phyloP scores from a whole-genome alignment of 2,797 vertebrate species.

The Poeciliopsis turneri region DNA sequence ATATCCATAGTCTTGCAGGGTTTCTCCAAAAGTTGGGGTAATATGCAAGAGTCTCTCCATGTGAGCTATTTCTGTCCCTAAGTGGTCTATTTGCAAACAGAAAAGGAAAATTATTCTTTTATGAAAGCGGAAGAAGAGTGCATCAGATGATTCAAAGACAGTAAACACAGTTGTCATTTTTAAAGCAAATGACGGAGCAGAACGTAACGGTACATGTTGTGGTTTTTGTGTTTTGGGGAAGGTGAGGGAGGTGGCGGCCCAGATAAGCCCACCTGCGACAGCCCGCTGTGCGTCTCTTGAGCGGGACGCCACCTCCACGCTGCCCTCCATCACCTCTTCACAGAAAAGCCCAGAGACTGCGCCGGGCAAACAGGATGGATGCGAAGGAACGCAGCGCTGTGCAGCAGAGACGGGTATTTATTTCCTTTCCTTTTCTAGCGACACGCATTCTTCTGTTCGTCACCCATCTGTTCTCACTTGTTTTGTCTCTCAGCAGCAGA shows the following conservation, averaged over 20 bases:
- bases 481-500: constrained; percentile 1
- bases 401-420: constrained; percentile 21
- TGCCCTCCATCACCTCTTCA: constrained; percentile 16
- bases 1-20: too few relatives aligned
- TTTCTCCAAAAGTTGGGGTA: too few relatives aligned
- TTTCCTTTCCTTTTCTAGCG: neutral
- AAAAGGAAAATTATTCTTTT: neutral
- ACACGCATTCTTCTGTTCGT: neutral
- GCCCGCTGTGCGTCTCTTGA: constrained; percentile 51
- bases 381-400: neutral
- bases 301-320: constrained; percentile 30
- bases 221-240: constrained; percentile 44
- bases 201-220: neutral
- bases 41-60: too few relatives aligned
- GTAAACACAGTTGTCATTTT: neutral
- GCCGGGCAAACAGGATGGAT: constrained; percentile 8
- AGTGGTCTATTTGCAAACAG: too few relatives aligned
- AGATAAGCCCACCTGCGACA: constrained; percentile 50
- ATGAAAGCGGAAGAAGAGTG: neutral
- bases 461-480: neutral
- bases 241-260: constrained; percentile 76
- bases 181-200: neutral
- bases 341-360: constrained; percentile 15
- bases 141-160: neutral
- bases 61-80: too few relatives aligned